A percentile compares a stretch with the other conserved stretches of the same genome.
Evolutionary conservation across 1,140 invertebrate species (phyloP).

Genomic region (Aphelenchoides besseyi): DNA sequence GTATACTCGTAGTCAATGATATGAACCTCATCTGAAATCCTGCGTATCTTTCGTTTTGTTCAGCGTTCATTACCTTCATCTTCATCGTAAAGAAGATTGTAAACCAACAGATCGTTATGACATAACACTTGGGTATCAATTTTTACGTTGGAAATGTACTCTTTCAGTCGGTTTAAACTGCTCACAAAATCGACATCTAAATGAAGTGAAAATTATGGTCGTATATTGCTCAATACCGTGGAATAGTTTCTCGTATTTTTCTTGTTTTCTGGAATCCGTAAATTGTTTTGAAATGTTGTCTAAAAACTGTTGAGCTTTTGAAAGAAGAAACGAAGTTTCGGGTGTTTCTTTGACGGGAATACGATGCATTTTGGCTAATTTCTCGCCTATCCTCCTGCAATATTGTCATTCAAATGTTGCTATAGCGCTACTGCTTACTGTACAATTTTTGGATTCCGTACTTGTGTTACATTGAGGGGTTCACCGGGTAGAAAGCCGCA

Average conservation of each 20-base stretch:
- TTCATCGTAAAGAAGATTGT: constrained; percentile 72
- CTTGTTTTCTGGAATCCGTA: constrained; percentile 38
- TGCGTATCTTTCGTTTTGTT: not conserved
- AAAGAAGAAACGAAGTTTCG: constrained; percentile 70
- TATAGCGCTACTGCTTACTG: constrained; percentile 40
- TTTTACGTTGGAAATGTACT: constrained; percentile 69
- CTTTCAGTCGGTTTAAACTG: constrained; percentile 35
- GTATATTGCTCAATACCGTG: constrained; percentile 1
- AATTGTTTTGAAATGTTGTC: constrained; percentile 64
- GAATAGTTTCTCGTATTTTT: constrained; percentile 25
- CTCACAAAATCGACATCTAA: constrained; percentile 26
- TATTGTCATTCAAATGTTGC: not conserved
- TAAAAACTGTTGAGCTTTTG: constrained; percentile 74
- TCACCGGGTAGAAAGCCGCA: constrained; percentile 85
- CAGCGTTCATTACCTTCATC: constrained; percentile 20
- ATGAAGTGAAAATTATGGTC: constrained; percentile 15
- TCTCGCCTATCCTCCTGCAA: constrained; percentile 70
- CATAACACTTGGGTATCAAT: constrained; percentile 83
- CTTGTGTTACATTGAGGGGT: constrained; percentile 72
- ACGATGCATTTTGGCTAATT: constrained; percentile 76
- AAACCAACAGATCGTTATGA: constrained; percentile 93
- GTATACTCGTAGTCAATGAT: constrained; percentile 99
- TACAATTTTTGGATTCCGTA: constrained; percentile 70
- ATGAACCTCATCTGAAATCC: constrained; percentile 68
- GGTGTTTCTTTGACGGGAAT: constrained; percentile 49